A percentile compares a stretch with the other conserved stretches of the same genome.
These are phyloP conservation scores for Ictalurus furcatus DNA, from an alignment of 2,113 vertebrate genomes.

Conservation along the genomic window DNA sequence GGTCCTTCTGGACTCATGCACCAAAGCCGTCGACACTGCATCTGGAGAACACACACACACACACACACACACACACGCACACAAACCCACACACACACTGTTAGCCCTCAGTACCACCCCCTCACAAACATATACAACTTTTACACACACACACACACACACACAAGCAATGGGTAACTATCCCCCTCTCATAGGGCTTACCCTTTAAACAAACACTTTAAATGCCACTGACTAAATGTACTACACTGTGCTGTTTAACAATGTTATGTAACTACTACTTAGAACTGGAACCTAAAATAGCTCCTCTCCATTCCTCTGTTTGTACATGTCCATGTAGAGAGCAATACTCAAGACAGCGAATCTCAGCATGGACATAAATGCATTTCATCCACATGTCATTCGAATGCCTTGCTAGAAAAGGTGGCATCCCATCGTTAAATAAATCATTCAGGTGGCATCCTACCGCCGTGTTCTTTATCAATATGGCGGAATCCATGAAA, in stretches of 20 bases:
- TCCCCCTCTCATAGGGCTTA: conserved; percentile 20
- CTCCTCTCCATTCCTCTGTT: neutral
- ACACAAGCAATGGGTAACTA: conserved; percentile 1
- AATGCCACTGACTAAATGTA: neutral
- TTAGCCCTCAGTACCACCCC: conserved; percentile 26
- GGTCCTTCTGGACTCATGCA: conserved; percentile 89
- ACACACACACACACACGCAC: conserved; percentile 17
- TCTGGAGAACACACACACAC: conserved; percentile 70
- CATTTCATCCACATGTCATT: neutral
- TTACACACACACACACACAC: neutral
- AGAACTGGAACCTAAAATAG: conserved; percentile 11
- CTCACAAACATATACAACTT: neutral
- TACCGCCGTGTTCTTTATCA: neutral
- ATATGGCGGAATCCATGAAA: neutral
- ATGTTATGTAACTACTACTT: conserved; percentile 28
- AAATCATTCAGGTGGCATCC: neutral
- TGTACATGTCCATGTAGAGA: neutral
- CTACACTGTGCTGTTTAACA: conserved; percentile 14
- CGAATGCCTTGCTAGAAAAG: neutral
- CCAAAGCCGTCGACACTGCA: conserved; percentile 94
- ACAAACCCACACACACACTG: conserved; percentile 28
- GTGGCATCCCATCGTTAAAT: neutral
- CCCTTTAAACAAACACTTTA: conserved; percentile 38
- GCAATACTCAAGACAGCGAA: neutral
- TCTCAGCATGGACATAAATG: neutral